A percentile compares a stretch with the other conserved stretches of the same genome.
phyloP scores from a whole-genome alignment of 2,113 vertebrate genomes.

The Puma concolor region DNA sequence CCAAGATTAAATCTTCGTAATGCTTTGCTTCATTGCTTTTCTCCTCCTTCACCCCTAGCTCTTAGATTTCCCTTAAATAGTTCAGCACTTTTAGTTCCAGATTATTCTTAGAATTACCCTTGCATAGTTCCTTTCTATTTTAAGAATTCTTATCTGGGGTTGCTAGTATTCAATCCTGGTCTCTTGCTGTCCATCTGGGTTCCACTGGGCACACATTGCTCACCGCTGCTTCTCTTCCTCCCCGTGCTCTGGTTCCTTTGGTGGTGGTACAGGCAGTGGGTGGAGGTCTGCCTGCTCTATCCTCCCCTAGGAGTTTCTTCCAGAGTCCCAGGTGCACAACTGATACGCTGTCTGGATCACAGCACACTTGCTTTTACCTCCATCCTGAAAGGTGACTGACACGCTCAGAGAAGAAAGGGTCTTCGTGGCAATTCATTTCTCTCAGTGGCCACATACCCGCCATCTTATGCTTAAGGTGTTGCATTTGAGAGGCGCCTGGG shows the following conservation, averaged over 20 bases:
- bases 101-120: background rate
- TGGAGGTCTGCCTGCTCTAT: no score
- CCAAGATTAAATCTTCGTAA: background rate
- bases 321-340: background rate
- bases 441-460: background rate
- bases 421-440: background rate
- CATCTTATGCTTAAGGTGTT: background rate
- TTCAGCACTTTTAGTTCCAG: background rate
- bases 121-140: background rate
- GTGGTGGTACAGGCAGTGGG: background rate
- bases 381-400: background rate
- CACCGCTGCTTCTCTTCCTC: background rate
- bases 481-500: background rate
- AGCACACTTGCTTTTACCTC: background rate
- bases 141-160: background rate
- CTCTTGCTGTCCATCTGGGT: background rate
- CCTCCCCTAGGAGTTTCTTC: background rate
- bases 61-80: background rate
- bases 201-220: fast-evolving
- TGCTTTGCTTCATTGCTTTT: background rate
- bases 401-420: background rate
- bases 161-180: background rate
- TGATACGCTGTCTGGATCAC: no score
- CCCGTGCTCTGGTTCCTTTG: no score
- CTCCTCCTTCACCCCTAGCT: background rate